These are phyloP conservation scores for Drosophila paramelanica DNA, from an alignment of 2,888 invertebrate species.

Conservation along the genomic window DNA sequence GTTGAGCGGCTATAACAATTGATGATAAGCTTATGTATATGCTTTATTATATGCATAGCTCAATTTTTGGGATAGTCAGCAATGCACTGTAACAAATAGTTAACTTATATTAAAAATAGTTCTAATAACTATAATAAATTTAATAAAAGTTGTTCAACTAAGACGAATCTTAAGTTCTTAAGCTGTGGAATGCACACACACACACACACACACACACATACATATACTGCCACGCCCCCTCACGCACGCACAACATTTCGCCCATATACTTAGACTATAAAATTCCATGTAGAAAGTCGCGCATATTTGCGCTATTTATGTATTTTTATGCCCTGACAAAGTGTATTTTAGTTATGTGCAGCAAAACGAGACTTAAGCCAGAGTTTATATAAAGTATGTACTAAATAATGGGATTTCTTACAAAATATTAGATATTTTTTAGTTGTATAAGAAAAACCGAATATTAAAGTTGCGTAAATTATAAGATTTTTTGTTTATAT, in stretches of 20 bases:
- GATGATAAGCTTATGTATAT: constrained; percentile 28
- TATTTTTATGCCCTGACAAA: neutral
- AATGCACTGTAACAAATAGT: constrained; percentile 5
- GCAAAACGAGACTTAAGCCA: neutral
- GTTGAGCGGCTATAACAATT: constrained; percentile 21
- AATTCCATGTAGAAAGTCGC: constrained; percentile 39
- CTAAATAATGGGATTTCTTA: too few species aligned
- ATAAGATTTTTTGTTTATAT: too few species aligned
- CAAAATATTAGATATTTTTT: too few species aligned
- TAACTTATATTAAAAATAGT: constrained; percentile 3
- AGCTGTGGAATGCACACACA: constrained; percentile 7
- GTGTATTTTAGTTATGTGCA: neutral
- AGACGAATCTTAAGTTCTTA: neutral
- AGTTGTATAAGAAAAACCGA: too few species aligned
- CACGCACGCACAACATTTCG: constrained; percentile 14
- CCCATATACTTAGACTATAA: constrained; percentile 31
- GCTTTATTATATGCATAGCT: neutral
- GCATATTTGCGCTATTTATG: constrained; percentile 55
- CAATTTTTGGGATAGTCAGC: constrained; percentile 42
- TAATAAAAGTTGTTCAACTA: constrained; percentile 2
- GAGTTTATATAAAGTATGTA: too few species aligned
- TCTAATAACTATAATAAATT: neutral
- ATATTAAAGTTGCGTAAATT: too few species aligned
- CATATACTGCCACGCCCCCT: constrained; percentile 19
- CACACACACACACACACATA: neutral